Evolutionary conservation across 2,888 invertebrate species (phyloP), one percentile per base, ranked within the genome.

Genomic region (Drosophila austrosaltans): DNA sequence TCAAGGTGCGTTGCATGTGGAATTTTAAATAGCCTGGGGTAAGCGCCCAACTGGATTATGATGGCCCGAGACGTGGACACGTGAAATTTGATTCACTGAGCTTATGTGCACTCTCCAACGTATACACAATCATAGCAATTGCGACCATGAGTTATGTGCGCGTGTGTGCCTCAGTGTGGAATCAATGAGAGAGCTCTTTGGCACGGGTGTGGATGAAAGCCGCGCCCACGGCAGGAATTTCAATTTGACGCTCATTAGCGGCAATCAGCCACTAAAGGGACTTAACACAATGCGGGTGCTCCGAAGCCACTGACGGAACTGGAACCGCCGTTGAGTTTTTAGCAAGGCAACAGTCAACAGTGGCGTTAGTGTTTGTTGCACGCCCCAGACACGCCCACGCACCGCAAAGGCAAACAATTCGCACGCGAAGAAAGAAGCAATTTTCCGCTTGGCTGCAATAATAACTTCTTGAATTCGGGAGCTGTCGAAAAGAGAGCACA

Each of bases 181-280:
- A 77, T 82, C 74, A 66, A 77, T 76, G 80, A 72, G 67, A 66
- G 68, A 60, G 20, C 54, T 72, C 54, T 39, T 28, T 48, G 53
- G 20, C 12, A 20, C 12, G 30, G 36, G n/a, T 20, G 30, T 4
- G 42, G 12, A n/a, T 25, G 7, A 12, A 30, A 42, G 39, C 4
- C 7, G 36, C 40, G 30, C 76, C 67, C 53, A 69, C 66, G 54
- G 71, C 77, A 67, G 85, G 75, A 76, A 84, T 85, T 82, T 81
- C 85, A 82, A 85, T 85, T 81, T 85, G 79, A 85, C 63, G 81
- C 82, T 85, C 81, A 81, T 81, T 81, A 81, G 86, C 79, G 70
- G 73, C 85, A 81, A 81, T 84, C 85, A 76, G 74, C 62, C 48
- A 40, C 56, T 67, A 40, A 68, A 62, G 60, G 63, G 65, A 76